Conservation (phyloP, 2,797 vertebrate species). For the Myripristis murdjan region DNA sequence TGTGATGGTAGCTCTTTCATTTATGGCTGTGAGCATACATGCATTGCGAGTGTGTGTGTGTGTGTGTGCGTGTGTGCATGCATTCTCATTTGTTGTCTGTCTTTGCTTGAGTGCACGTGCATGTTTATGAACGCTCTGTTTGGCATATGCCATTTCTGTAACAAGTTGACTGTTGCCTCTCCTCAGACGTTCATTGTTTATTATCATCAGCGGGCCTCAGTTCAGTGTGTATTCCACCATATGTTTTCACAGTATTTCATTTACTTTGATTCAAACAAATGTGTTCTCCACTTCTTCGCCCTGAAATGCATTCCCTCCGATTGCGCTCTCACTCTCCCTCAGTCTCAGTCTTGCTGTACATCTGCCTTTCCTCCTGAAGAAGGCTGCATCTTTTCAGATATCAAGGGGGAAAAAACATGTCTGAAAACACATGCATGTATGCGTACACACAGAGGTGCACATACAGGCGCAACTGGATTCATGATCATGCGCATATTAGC, state of each 20-base stretch:
- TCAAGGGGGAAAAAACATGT: conserved; percentile 1
- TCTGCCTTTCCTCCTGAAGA: conserved; percentile 13
- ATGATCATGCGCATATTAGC: conserved; percentile 14
- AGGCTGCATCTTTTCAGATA: conserved; percentile 2
- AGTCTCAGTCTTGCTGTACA: conserved; percentile 10
- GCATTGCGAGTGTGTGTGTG: neutral
- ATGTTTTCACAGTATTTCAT: conserved; percentile 40
- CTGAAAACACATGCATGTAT: conserved; percentile 24
- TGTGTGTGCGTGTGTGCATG: conserved; percentile 4
- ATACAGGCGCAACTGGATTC: conserved; percentile 4
- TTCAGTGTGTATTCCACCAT: conserved; percentile 46
- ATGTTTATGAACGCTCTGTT: neutral
- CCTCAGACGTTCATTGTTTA: conserved; percentile 36
- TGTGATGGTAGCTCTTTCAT: too few relatives aligned
- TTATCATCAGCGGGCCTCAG: conserved; percentile 3
- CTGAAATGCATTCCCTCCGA: conserved; percentile 31
- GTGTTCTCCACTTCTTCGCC: conserved; percentile 22
- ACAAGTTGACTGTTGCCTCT: conserved; percentile 22
- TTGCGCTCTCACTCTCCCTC: neutral
- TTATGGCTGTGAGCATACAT: neutral
- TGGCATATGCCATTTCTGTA: conserved; percentile 32
- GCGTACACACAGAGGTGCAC: neutral
- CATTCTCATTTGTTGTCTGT: neutral
- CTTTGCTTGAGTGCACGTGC: conserved; percentile 2
- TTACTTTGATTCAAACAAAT: conserved; percentile 53